Percentiles rank a stretch among this genome's conserved stretches.
Conservation (phyloP, 2,888 invertebrate genomes). For the Nasonovia ribisnigri region DNA sequence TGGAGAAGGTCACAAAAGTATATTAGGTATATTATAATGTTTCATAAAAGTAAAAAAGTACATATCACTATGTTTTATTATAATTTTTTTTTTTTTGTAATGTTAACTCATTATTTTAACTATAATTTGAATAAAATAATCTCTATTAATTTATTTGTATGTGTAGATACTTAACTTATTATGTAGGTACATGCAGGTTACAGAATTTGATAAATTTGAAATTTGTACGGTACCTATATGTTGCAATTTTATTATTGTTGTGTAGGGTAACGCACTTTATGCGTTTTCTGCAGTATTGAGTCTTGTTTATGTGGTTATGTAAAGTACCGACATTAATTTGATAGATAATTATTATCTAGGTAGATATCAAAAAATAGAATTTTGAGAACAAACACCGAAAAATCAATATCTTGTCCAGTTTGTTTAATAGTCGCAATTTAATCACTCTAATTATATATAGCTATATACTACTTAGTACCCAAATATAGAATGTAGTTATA, state of each 20-base stretch:
- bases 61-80: no score
- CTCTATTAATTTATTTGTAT: background rate
- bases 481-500: background rate
- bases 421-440: background rate
- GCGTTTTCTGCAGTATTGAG: background rate
- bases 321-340: background rate
- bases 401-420: background rate
- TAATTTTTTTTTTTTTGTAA: no score
- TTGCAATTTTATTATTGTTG: no score
- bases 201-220: background rate
- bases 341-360: background rate
- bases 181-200: background rate
- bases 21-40: no score
- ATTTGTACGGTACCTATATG: background rate
- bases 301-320: background rate
- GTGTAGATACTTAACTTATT: background rate
- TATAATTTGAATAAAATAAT: background rate
- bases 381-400: background rate
- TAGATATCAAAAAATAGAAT: background rate
- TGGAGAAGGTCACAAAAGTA: no score
- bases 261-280: no score
- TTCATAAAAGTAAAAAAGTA: no score
- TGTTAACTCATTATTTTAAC: no score
- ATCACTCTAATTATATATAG: background rate
- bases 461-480: background rate